phyloP scores from a whole-genome alignment of 1,140 invertebrate species.

The Neuroterus valhalla region DNA sequence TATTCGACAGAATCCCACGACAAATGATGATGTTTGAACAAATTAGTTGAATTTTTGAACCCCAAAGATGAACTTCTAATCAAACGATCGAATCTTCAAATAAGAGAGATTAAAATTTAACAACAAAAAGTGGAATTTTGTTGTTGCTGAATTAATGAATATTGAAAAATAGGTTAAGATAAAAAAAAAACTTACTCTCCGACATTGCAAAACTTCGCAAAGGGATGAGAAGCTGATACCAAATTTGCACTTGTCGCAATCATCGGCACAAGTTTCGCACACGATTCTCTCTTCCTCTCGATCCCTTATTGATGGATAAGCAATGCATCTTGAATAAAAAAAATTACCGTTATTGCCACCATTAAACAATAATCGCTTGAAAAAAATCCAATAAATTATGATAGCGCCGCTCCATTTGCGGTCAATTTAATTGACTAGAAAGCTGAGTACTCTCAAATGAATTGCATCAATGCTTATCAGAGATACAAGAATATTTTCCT shows the following conservation, averaged over 20 bases:
- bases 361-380: neutral
- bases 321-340: slow-evolving; percentile 10
- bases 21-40: too few relatives aligned
- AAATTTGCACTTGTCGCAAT: slow-evolving; percentile 59
- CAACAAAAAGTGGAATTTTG: too few relatives aligned
- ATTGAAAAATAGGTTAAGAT: too few relatives aligned
- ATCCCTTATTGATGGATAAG: slow-evolving; percentile 49
- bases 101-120: too few relatives aligned
- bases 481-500: slow-evolving; percentile 1
- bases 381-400: slow-evolving; percentile 1
- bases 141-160: too few relatives aligned
- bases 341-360: slow-evolving; percentile 5
- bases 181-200: slow-evolving; percentile 47
- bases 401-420: neutral
- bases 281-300: slow-evolving; percentile 36
- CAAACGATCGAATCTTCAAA: too few relatives aligned
- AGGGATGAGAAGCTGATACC: slow-evolving; percentile 48
- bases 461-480: neutral
- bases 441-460: neutral
- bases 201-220: slow-evolving; percentile 59
- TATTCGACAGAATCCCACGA: too few relatives aligned
- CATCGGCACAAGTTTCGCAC: slow-evolving; percentile 54
- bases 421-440: neutral
- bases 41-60: too few relatives aligned
- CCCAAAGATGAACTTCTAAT: too few relatives aligned